Percentiles rank a stretch among this genome's conserved stretches.
These are phyloP conservation scores for Gastrophysa polygoni DNA, from an alignment of 2,888 invertebrate species.

Conservation along the genomic window DNA sequence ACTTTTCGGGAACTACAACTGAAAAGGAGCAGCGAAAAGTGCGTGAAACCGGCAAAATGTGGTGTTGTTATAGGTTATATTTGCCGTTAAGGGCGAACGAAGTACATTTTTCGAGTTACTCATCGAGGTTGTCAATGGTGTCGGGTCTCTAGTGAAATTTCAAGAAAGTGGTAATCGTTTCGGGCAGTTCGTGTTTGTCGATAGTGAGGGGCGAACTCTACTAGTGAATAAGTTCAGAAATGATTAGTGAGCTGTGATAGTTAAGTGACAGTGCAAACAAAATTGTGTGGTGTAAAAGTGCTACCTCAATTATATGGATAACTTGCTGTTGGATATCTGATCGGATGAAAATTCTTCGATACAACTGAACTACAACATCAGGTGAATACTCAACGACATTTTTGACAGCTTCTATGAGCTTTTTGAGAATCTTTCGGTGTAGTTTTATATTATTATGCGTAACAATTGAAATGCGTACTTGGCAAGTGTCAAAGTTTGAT, in stretches of 20 bases:
- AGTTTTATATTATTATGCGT: slow-evolving; percentile 18
- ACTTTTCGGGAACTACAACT: slow-evolving; percentile 23
- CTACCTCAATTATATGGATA: slow-evolving; percentile 31
- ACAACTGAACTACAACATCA: slow-evolving; percentile 17
- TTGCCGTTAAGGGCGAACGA: slow-evolving; percentile 48
- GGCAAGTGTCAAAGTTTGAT: slow-evolving; percentile 29
- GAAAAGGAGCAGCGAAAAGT: slow-evolving; percentile 33
- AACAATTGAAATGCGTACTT: slow-evolving; percentile 28
- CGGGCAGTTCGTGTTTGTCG: neutral
- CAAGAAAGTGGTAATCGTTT: neutral
- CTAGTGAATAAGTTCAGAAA: slow-evolving; percentile 19
- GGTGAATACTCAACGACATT: slow-evolving; percentile 13
- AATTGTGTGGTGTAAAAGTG: slow-evolving; percentile 33
- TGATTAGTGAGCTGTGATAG: slow-evolving; percentile 37
- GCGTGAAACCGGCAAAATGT: slow-evolving; percentile 47
- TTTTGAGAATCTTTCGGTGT: slow-evolving; percentile 6
- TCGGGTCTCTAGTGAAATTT: slow-evolving; percentile 21
- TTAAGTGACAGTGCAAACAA: slow-evolving; percentile 43
- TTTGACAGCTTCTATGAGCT: neutral
- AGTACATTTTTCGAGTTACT: slow-evolving; percentile 42
- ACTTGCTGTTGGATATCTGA: slow-evolving; percentile 30
- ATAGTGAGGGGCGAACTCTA: neutral
- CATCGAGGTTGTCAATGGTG: slow-evolving; percentile 25
- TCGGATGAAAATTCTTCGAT: slow-evolving; percentile 22
- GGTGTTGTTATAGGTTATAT: slow-evolving; percentile 49